Conservation (phyloP, 1,140 invertebrate species). For the Drosophila trapezifrons region DNA sequence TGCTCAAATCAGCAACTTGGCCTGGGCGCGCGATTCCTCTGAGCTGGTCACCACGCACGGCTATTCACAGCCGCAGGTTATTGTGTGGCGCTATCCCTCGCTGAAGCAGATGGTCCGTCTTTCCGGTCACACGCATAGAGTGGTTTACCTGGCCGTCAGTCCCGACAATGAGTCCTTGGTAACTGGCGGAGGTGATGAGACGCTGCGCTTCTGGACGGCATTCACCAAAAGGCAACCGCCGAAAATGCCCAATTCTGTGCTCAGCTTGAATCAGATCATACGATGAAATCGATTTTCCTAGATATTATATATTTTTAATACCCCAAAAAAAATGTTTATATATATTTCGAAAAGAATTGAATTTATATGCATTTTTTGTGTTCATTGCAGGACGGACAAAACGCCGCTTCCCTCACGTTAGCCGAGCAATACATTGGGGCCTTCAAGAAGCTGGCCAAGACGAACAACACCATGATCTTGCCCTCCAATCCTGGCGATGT, state of each 20-base stretch:
- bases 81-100: conserved; percentile 99
- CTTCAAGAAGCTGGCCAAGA: conserved; percentile 96
- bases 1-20: conserved; percentile 98
- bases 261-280: conserved; percentile 92
- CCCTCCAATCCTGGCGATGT: conserved; percentile 96
- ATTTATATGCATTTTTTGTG: not conserved
- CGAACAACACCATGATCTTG: conserved; percentile 97
- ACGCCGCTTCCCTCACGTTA: conserved; percentile 95
- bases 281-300: conserved; percentile 38
- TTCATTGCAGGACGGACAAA: conserved; percentile 88
- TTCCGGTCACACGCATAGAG: conserved; percentile 98
- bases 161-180: conserved; percentile 99
- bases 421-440: conserved; percentile 98
- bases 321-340: not conserved
- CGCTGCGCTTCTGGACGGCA: conserved; percentile 99
- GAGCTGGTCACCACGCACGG: conserved; percentile 99
- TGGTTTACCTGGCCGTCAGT: conserved; percentile 98
- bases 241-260: conserved; percentile 95
- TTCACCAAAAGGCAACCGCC: conserved; percentile 97
- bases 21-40: conserved; percentile 99
- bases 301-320: conserved; percentile 7
- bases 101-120: conserved; percentile 96
- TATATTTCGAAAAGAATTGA: not conserved
- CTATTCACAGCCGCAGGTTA: conserved; percentile 99
- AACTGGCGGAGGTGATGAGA: conserved; percentile 99